A percentile compares a stretch with the other conserved stretches of the same genome.
Conservation (phyloP, 1,140 invertebrate genomes). For the Drosophila equinoxialis region DNA sequence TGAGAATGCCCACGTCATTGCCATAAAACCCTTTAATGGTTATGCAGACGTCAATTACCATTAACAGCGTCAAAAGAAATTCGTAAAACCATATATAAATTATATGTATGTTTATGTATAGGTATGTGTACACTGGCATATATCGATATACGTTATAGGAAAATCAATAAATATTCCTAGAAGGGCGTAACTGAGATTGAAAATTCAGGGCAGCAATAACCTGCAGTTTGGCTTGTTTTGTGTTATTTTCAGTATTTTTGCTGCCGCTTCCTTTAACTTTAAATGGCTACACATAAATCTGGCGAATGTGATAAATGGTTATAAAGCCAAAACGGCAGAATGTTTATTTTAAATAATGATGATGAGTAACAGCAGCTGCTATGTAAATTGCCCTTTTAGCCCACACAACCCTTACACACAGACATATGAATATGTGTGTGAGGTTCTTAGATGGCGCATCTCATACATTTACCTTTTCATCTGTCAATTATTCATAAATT, state of each 20-base stretch:
- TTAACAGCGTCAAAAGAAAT: conserved; percentile 47
- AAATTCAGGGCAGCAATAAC: conserved; percentile 1
- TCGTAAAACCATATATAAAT: conserved; percentile 10
- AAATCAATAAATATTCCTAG: conserved; percentile 66
- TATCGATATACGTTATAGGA: conserved; percentile 33
- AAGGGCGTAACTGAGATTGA: conserved; percentile 2
- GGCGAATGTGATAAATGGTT: conserved; percentile 77
- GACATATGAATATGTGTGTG: conserved; percentile 40
- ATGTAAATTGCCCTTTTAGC: conserved; percentile 60
- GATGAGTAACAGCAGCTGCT: conserved; percentile 62
- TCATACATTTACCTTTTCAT: conserved; percentile 53
- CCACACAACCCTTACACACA: conserved; percentile 22
- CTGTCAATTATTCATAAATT: conserved; percentile 79
- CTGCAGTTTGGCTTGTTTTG: neutral
- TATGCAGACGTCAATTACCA: conserved; percentile 53
- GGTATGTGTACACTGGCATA: neutral
- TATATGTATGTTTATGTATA: conserved; percentile 25
- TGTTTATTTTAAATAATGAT: conserved; percentile 81
- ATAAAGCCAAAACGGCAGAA: conserved; percentile 66
- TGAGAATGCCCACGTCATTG: conserved; percentile 45
- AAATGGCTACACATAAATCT: conserved; percentile 69
- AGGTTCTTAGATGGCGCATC: conserved; percentile 19
- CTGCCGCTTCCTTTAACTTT: conserved; percentile 13
- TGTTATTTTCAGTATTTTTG: conserved; percentile 6
- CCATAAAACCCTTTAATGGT: conserved; percentile 66